These are phyloP conservation scores for Ploceus nigricollis DNA, from an alignment of 2,113 vertebrate species.

Conservation along the genomic window DNA sequence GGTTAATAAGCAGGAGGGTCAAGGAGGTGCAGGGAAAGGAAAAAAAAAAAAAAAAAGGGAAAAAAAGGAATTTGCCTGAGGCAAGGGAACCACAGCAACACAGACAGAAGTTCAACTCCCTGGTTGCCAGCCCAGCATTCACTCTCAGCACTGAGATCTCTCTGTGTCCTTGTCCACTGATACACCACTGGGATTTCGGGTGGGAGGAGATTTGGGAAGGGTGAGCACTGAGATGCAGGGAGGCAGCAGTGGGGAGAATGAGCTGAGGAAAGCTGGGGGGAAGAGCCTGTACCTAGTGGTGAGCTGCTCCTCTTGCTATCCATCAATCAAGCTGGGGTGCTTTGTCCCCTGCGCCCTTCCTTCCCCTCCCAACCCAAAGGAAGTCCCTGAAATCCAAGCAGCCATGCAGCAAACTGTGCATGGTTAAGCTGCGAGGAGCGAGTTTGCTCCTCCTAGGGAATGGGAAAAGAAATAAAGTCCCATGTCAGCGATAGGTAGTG, in stretches of 20 bases:
- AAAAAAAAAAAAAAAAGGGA: too few species aligned
- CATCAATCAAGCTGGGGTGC: not conserved
- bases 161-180: not conserved
- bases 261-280: not conserved
- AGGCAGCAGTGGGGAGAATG: not conserved
- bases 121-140: not conserved
- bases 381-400: not conserved
- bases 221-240: not conserved
- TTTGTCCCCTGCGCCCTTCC: not conserved
- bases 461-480: not conserved
- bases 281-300: not conserved
- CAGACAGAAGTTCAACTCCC: not conserved
- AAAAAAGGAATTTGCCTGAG: not conserved
- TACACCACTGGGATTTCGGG: not conserved
- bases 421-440: not conserved
- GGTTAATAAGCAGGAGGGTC: not conserved
- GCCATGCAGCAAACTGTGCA: rapidly evolving
- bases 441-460: not conserved
- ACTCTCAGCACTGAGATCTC: too few species aligned
- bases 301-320: not conserved
- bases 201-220: not conserved
- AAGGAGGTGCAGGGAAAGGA: not conserved
- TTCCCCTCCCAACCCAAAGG: not conserved
- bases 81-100: not conserved
- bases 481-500: rapidly evolving